Evolutionary conservation across 2,888 invertebrate genomes (phyloP), one percentile per base, ranked within the genome.

Genomic region (Lacanobia wlatinum): DNA sequence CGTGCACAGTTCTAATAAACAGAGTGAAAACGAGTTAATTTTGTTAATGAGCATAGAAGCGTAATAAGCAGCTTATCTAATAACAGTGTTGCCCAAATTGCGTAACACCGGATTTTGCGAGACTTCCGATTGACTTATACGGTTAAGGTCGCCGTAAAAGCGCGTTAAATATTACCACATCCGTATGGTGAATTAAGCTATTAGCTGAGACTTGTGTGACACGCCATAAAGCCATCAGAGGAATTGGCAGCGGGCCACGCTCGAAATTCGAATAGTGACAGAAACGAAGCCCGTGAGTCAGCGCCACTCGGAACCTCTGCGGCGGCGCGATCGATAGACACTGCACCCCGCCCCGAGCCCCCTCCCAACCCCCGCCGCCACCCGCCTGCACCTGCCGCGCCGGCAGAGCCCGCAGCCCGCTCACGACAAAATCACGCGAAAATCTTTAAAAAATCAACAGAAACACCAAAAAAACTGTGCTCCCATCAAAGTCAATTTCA

Each of bases 281-380:
- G 90, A 88, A 85, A 77, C 78, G 87, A 87, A 88, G 90, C 88
- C 91, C 88, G 93, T 94, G 95, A 94, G 92, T 94, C 94, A 94
- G 92, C 94, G 89, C 87, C 89, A 90, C 90, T 87, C 88, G 90
- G 90, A 90, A 90, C 90, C 92, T 88, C 91, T 90, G 94, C 93
- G 94, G 88, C 93, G 92, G 92, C 93, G 93, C 94, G 95, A 95
- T 96, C 95, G 93, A 95, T 96, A 95, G 91, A 92, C 89, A 90
- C 91, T 92, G 92, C 92, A 92, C 92, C 92, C 90, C 80, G 85
- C 87, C 87, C 85, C 84, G 66, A 66, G 87, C 86, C 74, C 76
- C 90, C 78, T 85, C 87, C 86, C 84, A 34, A 34, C 34, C 80
- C 9, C 40, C 88, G 43, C 43, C 86, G 75, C 78, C 85, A 56